These are phyloP conservation scores for Plectrocnemia conspersa DNA, from an alignment of 1,140 invertebrate genomes.

Conservation along the genomic window DNA sequence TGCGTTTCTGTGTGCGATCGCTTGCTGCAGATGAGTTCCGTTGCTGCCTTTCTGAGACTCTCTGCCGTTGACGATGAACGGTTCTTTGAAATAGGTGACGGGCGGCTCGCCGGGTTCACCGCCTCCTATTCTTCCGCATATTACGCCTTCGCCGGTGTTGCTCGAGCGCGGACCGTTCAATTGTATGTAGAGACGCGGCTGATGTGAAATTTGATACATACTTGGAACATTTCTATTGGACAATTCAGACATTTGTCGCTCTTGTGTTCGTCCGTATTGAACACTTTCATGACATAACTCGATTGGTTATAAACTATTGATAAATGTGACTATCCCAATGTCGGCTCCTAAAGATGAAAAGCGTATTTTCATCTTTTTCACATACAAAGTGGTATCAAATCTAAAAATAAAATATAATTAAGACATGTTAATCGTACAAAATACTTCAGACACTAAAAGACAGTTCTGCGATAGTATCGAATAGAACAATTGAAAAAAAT, in stretches of 20 bases:
- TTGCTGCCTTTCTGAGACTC: slow-evolving; percentile 36
- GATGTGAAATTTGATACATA: slow-evolving; percentile 22
- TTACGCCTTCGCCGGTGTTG: slow-evolving; percentile 6
- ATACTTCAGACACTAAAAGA: too few relatives aligned
- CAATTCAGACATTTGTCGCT: slow-evolving; percentile 2
- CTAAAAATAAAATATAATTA: too few relatives aligned
- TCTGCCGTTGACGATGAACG: not conserved
- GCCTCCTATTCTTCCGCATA: slow-evolving; percentile 13
- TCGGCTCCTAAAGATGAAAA: too few relatives aligned
- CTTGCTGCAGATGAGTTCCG: slow-evolving; percentile 35
- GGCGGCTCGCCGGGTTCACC: not conserved
- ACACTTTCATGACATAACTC: too few relatives aligned
- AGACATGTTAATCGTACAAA: too few relatives aligned
- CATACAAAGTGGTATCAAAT: too few relatives aligned
- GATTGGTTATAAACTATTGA: too few relatives aligned
- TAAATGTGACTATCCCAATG: too few relatives aligned
- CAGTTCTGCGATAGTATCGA: too few relatives aligned
- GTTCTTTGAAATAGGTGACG: slow-evolving; percentile 13
- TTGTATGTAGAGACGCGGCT: slow-evolving; percentile 16
- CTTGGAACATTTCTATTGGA: slow-evolving; percentile 7
- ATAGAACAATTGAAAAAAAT: too few relatives aligned
- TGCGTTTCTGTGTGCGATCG: slow-evolving; percentile 30
- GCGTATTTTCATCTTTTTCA: too few relatives aligned
- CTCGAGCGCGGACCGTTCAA: slow-evolving; percentile 10
- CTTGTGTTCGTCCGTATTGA: too few relatives aligned